phyloP scores from a whole-genome alignment of 2,797 vertebrate genomes.

The Perodicticus potto region DNA sequence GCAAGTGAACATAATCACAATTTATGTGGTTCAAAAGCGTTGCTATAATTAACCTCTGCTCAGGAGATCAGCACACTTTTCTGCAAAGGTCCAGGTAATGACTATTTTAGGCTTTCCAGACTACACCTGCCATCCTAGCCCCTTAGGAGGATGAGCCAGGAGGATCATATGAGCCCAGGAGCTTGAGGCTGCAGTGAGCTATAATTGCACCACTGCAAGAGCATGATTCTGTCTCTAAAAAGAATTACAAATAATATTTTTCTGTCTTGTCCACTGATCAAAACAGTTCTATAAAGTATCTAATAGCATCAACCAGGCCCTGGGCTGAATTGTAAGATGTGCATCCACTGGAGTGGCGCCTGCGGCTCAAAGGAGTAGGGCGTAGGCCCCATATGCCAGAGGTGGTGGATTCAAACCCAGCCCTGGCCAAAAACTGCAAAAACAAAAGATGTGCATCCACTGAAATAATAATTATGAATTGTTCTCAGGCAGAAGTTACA shows the following conservation, averaged over 20 bases:
- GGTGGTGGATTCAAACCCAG: no score
- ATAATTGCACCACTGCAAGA: not conserved
- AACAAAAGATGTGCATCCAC: not conserved
- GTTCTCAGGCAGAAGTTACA: not conserved
- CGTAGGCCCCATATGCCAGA: no score
- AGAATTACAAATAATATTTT: conserved; percentile 39
- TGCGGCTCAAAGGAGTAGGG: no score
- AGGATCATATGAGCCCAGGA: not conserved
- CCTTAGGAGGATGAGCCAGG: no score
- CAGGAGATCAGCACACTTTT: not conserved
- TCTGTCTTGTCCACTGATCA: not conserved
- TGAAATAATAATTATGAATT: conserved; percentile 33
- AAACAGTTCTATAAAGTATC: not conserved
- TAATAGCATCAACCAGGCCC: not conserved
- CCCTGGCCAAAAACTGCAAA: no score
- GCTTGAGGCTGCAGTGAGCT: not conserved
- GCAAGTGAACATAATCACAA: not conserved
- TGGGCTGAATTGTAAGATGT: conserved; percentile 20
- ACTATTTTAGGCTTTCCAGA: not conserved
- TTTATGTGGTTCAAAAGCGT: not conserved
- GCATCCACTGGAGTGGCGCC: not conserved
- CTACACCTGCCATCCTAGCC: no score
- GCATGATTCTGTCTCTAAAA: not conserved
- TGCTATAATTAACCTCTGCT: not conserved
- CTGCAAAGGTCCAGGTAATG: not conserved